phyloP scores from a whole-genome alignment of 2,797 vertebrate genomes.

The Muraenolepis orangiensis region DNA sequence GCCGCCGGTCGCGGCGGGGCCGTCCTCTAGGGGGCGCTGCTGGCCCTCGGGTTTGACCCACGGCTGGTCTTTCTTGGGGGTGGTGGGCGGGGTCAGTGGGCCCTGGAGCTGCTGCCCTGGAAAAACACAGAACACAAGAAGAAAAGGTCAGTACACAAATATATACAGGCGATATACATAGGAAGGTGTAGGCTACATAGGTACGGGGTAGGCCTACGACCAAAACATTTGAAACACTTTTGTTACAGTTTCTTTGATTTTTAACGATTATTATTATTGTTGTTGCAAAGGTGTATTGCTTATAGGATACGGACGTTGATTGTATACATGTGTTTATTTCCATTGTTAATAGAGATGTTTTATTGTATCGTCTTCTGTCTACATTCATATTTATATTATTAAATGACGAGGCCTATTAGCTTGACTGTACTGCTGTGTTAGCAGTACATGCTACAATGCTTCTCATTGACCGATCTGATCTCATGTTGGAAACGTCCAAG shows the following conservation, averaged over 20 bases:
- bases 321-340: background rate
- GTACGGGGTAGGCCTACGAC: too few relatives aligned
- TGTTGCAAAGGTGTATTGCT: background rate
- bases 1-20: slow-evolving; percentile 24
- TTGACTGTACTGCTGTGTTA: too few relatives aligned
- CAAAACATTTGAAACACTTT: too few relatives aligned
- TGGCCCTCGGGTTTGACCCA: slow-evolving; percentile 77
- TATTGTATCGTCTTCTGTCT: too few relatives aligned
- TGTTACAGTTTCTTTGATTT: background rate
- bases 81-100: slow-evolving; percentile 86
- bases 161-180: too few relatives aligned
- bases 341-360: background rate
- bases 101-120: slow-evolving; percentile 81
- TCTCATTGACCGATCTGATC: too few relatives aligned
- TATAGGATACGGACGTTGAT: background rate
- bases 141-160: background rate
- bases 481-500: too few relatives aligned
- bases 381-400: too few relatives aligned
- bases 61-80: slow-evolving; percentile 83
- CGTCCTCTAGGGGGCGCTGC: slow-evolving; percentile 62
- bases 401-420: too few relatives aligned
- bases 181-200: too few relatives aligned
- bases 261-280: background rate
- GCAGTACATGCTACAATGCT: too few relatives aligned
- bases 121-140: background rate